Conservation (phyloP, 2,888 invertebrate species). For the Watsonalla cultraria region DNA sequence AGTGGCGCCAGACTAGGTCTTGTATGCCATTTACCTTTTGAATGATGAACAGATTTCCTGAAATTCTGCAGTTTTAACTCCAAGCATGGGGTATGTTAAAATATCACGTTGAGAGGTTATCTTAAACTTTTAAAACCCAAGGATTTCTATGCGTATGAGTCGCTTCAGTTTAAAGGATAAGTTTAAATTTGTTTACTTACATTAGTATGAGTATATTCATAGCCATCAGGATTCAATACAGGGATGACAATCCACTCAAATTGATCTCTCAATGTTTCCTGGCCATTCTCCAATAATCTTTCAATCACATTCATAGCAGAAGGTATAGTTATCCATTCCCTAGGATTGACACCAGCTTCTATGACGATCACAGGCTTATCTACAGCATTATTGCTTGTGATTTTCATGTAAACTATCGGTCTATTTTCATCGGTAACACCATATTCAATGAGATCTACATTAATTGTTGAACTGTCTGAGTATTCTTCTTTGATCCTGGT, state of each 20-base stretch:
- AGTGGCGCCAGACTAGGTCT: no score
- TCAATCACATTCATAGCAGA: slow-evolving; percentile 81
- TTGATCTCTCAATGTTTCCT: slow-evolving; percentile 60
- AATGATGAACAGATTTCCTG: no score
- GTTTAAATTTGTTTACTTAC: slow-evolving; percentile 48
- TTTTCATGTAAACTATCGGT: slow-evolving; percentile 64
- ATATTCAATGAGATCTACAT: slow-evolving; percentile 37
- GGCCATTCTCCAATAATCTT: slow-evolving; percentile 73
- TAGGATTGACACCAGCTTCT: slow-evolving; percentile 81
- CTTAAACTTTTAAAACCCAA: no score
- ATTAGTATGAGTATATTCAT: slow-evolving; percentile 79
- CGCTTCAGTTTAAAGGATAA: neutral
- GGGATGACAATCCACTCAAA: slow-evolving; percentile 85
- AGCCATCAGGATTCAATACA: slow-evolving; percentile 85
- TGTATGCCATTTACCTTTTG: no score
- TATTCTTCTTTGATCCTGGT: slow-evolving; percentile 28
- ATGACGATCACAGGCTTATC: slow-evolving; percentile 75
- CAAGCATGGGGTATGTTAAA: neutral
- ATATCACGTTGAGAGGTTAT: no score
- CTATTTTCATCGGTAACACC: slow-evolving; percentile 44
- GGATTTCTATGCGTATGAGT: no score
- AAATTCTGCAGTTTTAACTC: neutral
- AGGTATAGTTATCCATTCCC: slow-evolving; percentile 86
- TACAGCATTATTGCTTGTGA: slow-evolving; percentile 44
- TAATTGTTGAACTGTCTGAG: slow-evolving; percentile 23